A percentile compares a stretch with the other conserved stretches of the same genome.
Conservation (phyloP, 1,140 invertebrate species). For the Drosophila neocordata region DNA sequence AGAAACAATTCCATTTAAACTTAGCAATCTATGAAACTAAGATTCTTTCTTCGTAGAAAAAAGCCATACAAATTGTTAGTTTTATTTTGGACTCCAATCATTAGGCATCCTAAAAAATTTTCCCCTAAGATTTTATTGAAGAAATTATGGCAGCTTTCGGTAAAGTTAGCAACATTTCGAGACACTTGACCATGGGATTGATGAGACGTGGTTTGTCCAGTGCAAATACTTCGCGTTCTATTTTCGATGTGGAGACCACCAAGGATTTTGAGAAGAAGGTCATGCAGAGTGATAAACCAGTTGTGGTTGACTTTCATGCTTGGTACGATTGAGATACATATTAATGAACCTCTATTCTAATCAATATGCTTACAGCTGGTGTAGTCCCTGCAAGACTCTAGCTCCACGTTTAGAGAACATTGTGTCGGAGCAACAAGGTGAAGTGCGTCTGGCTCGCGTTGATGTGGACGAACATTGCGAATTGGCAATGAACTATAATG, state of each 20-base stretch:
- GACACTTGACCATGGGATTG: not conserved
- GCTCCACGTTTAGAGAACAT: slow-evolving; percentile 94
- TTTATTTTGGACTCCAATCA: not conserved
- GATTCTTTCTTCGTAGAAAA: no score
- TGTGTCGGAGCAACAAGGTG: slow-evolving; percentile 90
- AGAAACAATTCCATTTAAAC: no score
- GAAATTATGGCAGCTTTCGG: not conserved
- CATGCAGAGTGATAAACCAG: slow-evolving; percentile 92
- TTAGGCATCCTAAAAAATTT: not conserved
- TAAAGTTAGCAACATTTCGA: not conserved
- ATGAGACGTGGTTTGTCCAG: slow-evolving; percentile 23
- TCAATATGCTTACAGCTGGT: slow-evolving; percentile 88
- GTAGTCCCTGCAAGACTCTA: slow-evolving; percentile 95
- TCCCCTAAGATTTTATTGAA: not conserved
- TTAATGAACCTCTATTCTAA: no score
- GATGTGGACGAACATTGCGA: slow-evolving; percentile 96
- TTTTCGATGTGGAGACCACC: slow-evolving; percentile 94
- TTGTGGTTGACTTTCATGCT: slow-evolving; percentile 97
- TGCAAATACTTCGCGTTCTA: slow-evolving; percentile 40
- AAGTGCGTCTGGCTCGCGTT: slow-evolving; percentile 93
- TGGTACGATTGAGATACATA: slow-evolving; percentile 87
- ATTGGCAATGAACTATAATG: slow-evolving; percentile 93
- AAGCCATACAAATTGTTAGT: not conserved
- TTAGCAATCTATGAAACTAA: not conserved
- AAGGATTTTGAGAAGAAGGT: slow-evolving; percentile 95